These are phyloP conservation scores for Ramazzottius varieornatus DNA, from an alignment of 2,888 invertebrate genomes.

Conservation along the genomic window DNA sequence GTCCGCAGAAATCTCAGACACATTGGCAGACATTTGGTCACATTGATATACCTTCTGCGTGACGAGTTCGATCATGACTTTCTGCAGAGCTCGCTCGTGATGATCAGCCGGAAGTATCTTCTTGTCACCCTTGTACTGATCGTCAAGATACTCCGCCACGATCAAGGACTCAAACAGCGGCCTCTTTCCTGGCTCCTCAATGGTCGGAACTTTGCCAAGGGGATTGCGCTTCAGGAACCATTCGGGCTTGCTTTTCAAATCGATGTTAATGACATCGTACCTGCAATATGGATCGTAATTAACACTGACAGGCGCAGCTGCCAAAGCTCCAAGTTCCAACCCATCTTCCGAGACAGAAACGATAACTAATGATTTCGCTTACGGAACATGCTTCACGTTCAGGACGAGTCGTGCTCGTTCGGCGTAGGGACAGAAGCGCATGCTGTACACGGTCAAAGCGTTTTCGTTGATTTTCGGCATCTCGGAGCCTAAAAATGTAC, in stretches of 20 bases:
- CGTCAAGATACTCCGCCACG: slow-evolving; percentile 51
- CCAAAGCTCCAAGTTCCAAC: neutral
- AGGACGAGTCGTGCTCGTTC: slow-evolving; percentile 13
- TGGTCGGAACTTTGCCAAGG: slow-evolving; percentile 39
- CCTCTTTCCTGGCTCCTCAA: slow-evolving; percentile 39
- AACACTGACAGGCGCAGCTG: neutral
- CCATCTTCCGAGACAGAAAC: no score
- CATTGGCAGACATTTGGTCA: no score
- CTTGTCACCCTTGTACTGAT: slow-evolving; percentile 36
- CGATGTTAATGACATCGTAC: slow-evolving; percentile 39
- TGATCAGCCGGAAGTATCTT: slow-evolving; percentile 38
- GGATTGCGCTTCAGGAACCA: slow-evolving; percentile 37
- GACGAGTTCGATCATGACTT: slow-evolving; percentile 27
- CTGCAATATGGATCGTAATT: slow-evolving; percentile 19
- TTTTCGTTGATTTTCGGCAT: slow-evolving; percentile 6
- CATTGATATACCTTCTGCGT: no score
- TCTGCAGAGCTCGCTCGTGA: slow-evolving; percentile 41
- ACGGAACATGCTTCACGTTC: slow-evolving; percentile 14
- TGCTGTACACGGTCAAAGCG: slow-evolving; percentile 13
- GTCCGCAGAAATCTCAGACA: no score
- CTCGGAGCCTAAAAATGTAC: slow-evolving; percentile 2
- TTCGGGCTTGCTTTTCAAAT: slow-evolving; percentile 42
- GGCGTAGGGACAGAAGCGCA: slow-evolving; percentile 16
- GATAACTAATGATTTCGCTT: no score
- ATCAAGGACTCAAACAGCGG: slow-evolving; percentile 52